phyloP scores from a whole-genome alignment of 1,140 invertebrate genomes.

The Dendrolimus kikuchii region DNA sequence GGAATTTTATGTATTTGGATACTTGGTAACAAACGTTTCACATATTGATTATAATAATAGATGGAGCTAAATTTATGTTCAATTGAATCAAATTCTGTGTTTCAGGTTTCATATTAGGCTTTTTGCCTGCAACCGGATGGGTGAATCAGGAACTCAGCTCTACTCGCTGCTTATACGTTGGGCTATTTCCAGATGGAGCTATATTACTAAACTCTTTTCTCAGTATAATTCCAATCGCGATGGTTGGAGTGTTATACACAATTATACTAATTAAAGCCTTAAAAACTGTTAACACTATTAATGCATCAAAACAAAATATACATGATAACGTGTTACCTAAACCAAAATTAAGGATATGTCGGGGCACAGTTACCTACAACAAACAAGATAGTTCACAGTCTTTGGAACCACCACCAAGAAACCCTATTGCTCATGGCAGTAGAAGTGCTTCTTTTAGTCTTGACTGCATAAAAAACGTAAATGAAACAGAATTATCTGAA shows the following conservation, averaged over 20 bases:
- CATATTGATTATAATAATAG: neutral
- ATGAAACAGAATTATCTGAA: constrained; percentile 11
- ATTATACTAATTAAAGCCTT: constrained; percentile 71
- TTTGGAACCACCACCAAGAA: constrained; percentile 18
- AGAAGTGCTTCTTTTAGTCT: constrained; percentile 48
- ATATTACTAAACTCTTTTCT: constrained; percentile 69
- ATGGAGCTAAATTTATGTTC: neutral
- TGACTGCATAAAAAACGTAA: constrained; percentile 14
- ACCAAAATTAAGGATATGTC: constrained; percentile 46
- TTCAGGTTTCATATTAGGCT: constrained; percentile 71
- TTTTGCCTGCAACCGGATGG: constrained; percentile 72
- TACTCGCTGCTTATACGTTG: constrained; percentile 69
- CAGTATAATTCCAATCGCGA: constrained; percentile 68
- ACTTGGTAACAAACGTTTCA: constrained; percentile 46
- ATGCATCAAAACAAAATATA: constrained; percentile 28
- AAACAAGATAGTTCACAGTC: constrained; percentile 23
- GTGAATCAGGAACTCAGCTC: constrained; percentile 57
- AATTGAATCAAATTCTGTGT: constrained; percentile 7
- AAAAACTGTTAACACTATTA: constrained; percentile 61
- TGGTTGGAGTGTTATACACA: constrained; percentile 70
- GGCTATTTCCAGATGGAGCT: constrained; percentile 63
- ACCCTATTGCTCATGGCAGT: constrained; percentile 17
- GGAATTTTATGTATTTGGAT: constrained; percentile 71
- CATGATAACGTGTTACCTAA: constrained; percentile 21
- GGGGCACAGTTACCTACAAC: constrained; percentile 28